These are phyloP conservation scores for Dicaeum eximium DNA, from an alignment of 2,113 vertebrate species.

Conservation along the genomic window DNA sequence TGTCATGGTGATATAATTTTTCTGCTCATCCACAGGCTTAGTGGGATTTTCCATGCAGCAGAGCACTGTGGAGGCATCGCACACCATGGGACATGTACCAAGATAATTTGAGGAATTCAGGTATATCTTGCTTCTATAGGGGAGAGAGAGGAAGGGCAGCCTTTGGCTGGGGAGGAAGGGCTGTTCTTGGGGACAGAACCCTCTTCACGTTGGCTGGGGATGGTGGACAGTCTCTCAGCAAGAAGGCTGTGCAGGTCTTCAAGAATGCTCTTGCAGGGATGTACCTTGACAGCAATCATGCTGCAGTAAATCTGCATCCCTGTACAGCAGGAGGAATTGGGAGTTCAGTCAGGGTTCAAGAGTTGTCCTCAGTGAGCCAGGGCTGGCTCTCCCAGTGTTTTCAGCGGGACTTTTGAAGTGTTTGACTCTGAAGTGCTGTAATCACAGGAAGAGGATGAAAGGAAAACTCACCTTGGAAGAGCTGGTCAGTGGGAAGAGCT, in stretches of 20 bases:
- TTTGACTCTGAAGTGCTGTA: background rate
- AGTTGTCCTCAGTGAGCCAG: background rate
- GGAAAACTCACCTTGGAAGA: background rate
- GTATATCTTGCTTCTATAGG: background rate
- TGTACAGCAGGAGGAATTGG: fast-evolving
- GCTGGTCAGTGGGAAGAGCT: background rate
- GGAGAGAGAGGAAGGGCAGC: background rate
- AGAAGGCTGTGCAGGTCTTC: background rate
- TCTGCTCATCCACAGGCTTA: background rate
- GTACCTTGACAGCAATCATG: background rate
- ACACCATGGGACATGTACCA: fast-evolving
- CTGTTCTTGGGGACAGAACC: fast-evolving
- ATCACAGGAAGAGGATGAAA: background rate
- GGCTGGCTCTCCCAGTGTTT: background rate
- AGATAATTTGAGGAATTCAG: background rate
- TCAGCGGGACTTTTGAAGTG: background rate
- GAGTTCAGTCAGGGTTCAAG: constrained; percentile 13
- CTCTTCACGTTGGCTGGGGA: fast-evolving
- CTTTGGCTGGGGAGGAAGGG: background rate
- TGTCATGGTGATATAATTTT: fast-evolving
- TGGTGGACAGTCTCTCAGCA: fast-evolving
- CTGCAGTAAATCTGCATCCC: background rate
- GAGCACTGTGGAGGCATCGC: background rate
- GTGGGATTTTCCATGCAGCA: background rate
- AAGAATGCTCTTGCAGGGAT: background rate